Evolutionary conservation across 2,888 invertebrate species (phyloP), one percentile per base, ranked within the genome.

Genomic region (Nomada fucata): DNA sequence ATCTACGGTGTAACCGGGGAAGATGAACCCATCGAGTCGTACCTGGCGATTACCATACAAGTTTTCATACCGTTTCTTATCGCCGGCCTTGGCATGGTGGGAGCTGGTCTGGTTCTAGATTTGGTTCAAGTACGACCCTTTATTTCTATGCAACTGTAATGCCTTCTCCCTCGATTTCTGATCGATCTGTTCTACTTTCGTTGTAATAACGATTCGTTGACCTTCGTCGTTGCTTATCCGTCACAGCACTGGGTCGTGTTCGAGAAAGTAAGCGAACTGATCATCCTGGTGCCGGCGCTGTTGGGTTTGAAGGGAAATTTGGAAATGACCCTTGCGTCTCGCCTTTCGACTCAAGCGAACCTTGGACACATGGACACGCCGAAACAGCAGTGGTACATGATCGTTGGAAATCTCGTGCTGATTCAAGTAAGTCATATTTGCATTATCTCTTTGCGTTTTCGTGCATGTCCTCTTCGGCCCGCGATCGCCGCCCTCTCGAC

Each of bases 281-380:
- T 97, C 91, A 96, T 97, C 85, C 93, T 97, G 95, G 97, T 98
- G 71, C 97, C 97, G 18, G 96, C 98, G 0, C 94, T 97, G 80
- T 94, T 98, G 76, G 98, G 98, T 26, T 95, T 97, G 42, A 96
- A 98, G 95, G 99, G 99, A 83, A 99, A 99, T 94, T 94, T 99
- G 91, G 99, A 99, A 94, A 99, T 98, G 98, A 99, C 98, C 82
- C 95, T 99, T 79, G 99, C 99, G 0, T 98, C 98, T 1, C 96
- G 99, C 71, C 95, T 99, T 52, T 99, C 99, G 10, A 99, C 99
- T 0, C 98, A 98, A 94, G 98, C 97, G 13, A 97, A 97, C 94
- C 94, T 97, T 82, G 97, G 97, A 15, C 96, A 96, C 90, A 96
- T 97, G 96, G 96, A 97, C 90, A 95, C 95, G 47, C 93, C 95